A percentile compares a stretch with the other conserved stretches of the same genome.
These are phyloP conservation scores for Pachyrhynchus sulphureomaculatus DNA, from an alignment of 1,140 invertebrate species.

Conservation along the genomic window DNA sequence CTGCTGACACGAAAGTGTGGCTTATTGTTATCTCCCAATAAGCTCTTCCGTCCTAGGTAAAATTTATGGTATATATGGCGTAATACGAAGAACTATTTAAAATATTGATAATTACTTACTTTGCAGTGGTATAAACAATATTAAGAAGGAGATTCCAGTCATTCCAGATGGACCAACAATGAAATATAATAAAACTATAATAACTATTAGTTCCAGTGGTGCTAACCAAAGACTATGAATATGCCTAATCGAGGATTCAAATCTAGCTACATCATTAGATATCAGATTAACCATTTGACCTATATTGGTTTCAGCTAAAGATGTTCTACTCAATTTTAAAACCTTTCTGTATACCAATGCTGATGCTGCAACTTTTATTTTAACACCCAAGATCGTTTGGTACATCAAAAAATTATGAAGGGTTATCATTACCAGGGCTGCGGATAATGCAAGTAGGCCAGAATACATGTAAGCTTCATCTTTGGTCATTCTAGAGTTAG, in stretches of 20 bases:
- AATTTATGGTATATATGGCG: no score
- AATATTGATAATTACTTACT: no score
- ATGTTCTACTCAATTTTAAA: conserved; percentile 59
- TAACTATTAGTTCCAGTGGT: conserved; percentile 74
- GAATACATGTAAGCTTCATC: no score
- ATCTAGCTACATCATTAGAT: conserved; percentile 79
- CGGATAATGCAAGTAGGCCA: neutral
- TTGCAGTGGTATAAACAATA: no score
- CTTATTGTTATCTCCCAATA: no score
- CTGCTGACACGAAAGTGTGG: no score
- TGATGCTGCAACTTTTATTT: conserved; percentile 70
- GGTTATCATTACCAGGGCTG: conserved; percentile 49
- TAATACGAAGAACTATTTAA: no score
- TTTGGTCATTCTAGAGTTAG: neutral
- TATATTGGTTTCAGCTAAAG: conserved; percentile 73
- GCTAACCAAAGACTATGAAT: conserved; percentile 69
- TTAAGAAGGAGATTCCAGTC: no score
- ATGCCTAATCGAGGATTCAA: conserved; percentile 66
- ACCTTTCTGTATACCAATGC: conserved; percentile 82
- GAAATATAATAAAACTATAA: conserved; percentile 72
- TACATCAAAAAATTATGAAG: conserved; percentile 80
- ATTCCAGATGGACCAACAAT: conserved; percentile 71
- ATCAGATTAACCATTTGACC: conserved; percentile 85
- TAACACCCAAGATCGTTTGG: conserved; percentile 71
- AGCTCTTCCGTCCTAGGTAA: no score